Base-by-base conservation (phyloP, 1,140 invertebrate species). In the Elymnias hypermnestra region DNA sequence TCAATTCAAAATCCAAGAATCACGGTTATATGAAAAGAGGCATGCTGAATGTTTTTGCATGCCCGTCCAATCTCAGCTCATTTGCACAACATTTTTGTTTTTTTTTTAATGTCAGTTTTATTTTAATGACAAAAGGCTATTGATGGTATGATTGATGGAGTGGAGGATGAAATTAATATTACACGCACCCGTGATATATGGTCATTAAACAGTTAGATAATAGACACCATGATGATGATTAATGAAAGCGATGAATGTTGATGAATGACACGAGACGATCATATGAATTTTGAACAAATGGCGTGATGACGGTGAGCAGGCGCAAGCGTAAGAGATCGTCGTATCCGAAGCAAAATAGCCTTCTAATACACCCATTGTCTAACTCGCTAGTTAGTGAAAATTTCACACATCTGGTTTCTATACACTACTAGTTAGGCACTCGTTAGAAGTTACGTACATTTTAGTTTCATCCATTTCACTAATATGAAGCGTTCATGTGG, bases 21-120 rank as follows among this genome's bases (percentile, higher is more conserved):
- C 10, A 57, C 21, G 36, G 41, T 25, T 41, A 22, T 39, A 47
- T 17, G 42, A 62, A 35, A 56, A 50, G 52, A 54, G 29, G 55
- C 69, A 76, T 77, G 74, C 75, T 55, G 47, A 63, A 46, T 51
- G n/a, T 36, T 48, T 41, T 64, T 73, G 74, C 62, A 67, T 79
- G 79, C 71, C 78, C 75, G 81, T 77, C 74, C 76, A 71, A 77
- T 78, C 65, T 81, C 77, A 82, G 77, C 74, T 82, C 66, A 77
- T 76, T 76, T 71, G 42, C 75, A 82, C 77, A 79, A 74, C 69
- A 7, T 13, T n/a, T n/a, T n/a, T n/a, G n/a, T n/a, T n/a, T n/a
- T n/a, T n/a, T n/a, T n/a, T n/a, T n/a, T n/a, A n/a, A n/a, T n/a
- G n/a, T n/a, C n/a, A n/a, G n/a, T n/a, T n/a, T n/a, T n/a, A n/a